Evolutionary conservation across 35 echinoderm and acorn worm species (phyloP).

Genomic region (Strongylocentrotus purpuratus): DNA sequence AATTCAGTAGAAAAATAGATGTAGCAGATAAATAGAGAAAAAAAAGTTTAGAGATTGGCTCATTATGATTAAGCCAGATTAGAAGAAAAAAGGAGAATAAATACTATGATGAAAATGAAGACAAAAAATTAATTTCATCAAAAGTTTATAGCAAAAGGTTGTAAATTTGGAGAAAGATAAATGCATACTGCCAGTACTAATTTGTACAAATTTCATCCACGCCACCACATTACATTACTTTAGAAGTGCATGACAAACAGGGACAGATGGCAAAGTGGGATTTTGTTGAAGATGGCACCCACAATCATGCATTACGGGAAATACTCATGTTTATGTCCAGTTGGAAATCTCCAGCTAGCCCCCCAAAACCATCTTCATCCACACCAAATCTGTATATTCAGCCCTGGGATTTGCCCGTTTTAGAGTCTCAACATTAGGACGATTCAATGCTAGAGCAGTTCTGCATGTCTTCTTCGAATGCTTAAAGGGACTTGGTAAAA

Average conservation of each 20-base stretch:
- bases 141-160: too few relatives aligned
- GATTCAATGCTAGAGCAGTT: neutral
- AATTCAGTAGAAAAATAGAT: too few relatives aligned
- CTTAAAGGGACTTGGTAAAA: too few relatives aligned
- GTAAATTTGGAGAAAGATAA: neutral
- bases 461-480: too few relatives aligned
- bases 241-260: neutral
- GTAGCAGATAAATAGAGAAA: too few relatives aligned
- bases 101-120: too few relatives aligned
- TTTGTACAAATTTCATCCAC: neutral
- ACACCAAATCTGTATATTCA: neutral
- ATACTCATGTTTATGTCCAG: neutral
- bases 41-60: too few relatives aligned
- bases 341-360: neutral
- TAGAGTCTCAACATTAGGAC: neutral
- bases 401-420: neutral
- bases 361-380: conserved; percentile 8
- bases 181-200: neutral
- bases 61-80: too few relatives aligned
- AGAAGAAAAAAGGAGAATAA: too few relatives aligned
- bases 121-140: too few relatives aligned
- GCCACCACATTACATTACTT: neutral
- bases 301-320: neutral
- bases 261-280: neutral
- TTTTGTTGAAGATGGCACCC: neutral